Evolutionary conservation across 2,113 vertebrate species (phyloP), one percentile per base, ranked within the genome.

Genomic region (Cettia cetti): DNA sequence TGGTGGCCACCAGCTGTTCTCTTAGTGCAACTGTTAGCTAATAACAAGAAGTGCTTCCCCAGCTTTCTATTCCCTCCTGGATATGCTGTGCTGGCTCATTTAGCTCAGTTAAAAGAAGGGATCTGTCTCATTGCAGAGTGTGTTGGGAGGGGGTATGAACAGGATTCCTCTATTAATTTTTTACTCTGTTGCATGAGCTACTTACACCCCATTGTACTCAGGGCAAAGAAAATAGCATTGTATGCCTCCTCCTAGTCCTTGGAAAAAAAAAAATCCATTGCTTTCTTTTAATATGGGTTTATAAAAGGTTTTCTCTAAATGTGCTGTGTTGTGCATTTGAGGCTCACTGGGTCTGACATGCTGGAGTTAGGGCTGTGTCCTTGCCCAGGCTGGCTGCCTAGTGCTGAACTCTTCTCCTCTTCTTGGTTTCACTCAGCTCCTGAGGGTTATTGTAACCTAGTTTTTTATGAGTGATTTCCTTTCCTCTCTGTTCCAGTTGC

Each of bases 381-480:
- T 95, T 83, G 84, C n/a, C 78, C 33, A 19, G 47, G 49, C 91
- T 94, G 70, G 49, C 80, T 89, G 90, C 56, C 75, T 44, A 20
- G 35, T 66, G 69, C 61, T 94, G 95, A 96, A 96, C 90, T 96
- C 92, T 59, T 53, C 68, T 95, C 53, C 86, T 85, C 77, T 37
- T 90, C 87, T 75, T 83, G 53, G 76, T 95, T 97, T 95, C 57
- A n/a, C 57, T 82, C 7, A 12, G 75, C 72, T 84, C 92, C 93
- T 28, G 61, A 94, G 96, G 96, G 94, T 88, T 95, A 33, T 74
- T 91, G 85, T 96, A 96, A 95, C 94, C 97, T 94, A 94, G 49
- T 91, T 96, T 93, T 92, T 86, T 57, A 50, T 86, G 75, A 93
- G 65, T 0, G 0, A 50, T 92, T 92, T 93, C 66, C 47, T 82